Conservation (phyloP, 2,113 vertebrate genomes). For the Trematomus loennbergii region DNA sequence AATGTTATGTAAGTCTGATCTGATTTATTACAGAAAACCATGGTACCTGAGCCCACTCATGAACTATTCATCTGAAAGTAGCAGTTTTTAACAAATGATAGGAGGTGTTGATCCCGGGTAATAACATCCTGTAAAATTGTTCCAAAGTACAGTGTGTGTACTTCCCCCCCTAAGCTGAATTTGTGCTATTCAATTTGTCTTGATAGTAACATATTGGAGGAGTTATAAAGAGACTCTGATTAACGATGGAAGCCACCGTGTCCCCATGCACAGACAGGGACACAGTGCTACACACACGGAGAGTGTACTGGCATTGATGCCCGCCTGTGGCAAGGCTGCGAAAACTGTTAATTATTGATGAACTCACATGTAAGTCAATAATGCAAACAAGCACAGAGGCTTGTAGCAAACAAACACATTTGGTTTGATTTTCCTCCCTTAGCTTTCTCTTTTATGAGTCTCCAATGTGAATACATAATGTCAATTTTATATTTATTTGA, state of each 20-base stretch:
- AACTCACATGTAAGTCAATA: constrained; percentile 66
- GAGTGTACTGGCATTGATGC: constrained; percentile 19
- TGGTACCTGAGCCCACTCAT: constrained; percentile 37
- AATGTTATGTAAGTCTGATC: constrained; percentile 33
- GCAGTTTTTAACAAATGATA: neutral
- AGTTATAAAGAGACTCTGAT: neutral
- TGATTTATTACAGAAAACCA: constrained; percentile 42
- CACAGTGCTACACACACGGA: constrained; percentile 17
- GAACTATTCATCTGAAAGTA: constrained; percentile 21
- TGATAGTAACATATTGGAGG: neutral
- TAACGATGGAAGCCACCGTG: neutral
- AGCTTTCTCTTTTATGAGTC: constrained; percentile 26
- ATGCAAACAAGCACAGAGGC: constrained; percentile 54
- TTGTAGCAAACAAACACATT: constrained; percentile 45
- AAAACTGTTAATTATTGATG: constrained; percentile 72
- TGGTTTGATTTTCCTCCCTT: constrained; percentile 33
- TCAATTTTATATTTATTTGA: constrained; percentile 49
- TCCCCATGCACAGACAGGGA: neutral
- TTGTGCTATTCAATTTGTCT: neutral
- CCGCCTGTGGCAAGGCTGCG: constrained; percentile 52
- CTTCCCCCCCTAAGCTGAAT: too few relatives aligned
- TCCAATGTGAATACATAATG: constrained; percentile 34
- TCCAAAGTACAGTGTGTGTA: neutral
- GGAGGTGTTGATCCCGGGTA: neutral
- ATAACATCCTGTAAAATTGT: neutral